These are phyloP conservation scores for Mya arenaria DNA, from an alignment of 1,140 invertebrate genomes.

Conservation along the genomic window DNA sequence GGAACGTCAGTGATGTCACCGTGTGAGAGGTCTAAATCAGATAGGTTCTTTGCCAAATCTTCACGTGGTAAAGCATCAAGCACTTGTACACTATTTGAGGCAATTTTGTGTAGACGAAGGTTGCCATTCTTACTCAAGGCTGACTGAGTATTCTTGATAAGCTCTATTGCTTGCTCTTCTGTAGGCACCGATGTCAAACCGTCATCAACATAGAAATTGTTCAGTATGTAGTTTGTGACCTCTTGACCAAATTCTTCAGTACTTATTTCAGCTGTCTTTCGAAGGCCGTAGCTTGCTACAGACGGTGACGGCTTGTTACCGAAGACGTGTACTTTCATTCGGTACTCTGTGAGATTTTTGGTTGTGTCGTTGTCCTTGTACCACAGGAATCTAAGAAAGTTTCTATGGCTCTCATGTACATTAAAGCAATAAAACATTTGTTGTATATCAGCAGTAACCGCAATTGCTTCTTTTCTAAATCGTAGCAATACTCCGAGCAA, in stretches of 20 bases:
- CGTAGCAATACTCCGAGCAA: conserved; percentile 53
- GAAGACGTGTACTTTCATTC: conserved; percentile 58
- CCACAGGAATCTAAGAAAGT: conserved; percentile 58
- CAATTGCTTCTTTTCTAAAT: conserved; percentile 33
- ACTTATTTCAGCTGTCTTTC: conserved; percentile 19
- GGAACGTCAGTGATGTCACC: conserved; percentile 20
- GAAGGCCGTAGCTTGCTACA: conserved; percentile 38
- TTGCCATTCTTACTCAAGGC: conserved; percentile 22
- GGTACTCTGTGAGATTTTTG: conserved; percentile 30
- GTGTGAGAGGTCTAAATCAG: conserved; percentile 55
- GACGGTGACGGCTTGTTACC: conserved; percentile 53
- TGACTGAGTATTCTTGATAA: background rate
- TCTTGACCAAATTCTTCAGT: conserved; percentile 6
- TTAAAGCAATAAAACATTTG: conserved; percentile 58
- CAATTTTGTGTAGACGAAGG: conserved; percentile 49
- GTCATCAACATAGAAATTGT: conserved; percentile 56
- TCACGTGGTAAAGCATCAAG: conserved; percentile 43
- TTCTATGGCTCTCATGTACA: conserved; percentile 38
- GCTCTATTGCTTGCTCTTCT: background rate
- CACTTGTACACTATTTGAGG: conserved; percentile 53
- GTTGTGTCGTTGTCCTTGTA: conserved; percentile 37
- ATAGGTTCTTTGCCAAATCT: conserved; percentile 55
- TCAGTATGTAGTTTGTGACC: conserved; percentile 43
- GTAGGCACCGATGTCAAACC: background rate
- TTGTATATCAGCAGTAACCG: conserved; percentile 18